Evolutionary conservation across 2,797 vertebrate species (phyloP), one percentile per base, ranked within the genome.

Genomic region (Selene dorsalis): DNA sequence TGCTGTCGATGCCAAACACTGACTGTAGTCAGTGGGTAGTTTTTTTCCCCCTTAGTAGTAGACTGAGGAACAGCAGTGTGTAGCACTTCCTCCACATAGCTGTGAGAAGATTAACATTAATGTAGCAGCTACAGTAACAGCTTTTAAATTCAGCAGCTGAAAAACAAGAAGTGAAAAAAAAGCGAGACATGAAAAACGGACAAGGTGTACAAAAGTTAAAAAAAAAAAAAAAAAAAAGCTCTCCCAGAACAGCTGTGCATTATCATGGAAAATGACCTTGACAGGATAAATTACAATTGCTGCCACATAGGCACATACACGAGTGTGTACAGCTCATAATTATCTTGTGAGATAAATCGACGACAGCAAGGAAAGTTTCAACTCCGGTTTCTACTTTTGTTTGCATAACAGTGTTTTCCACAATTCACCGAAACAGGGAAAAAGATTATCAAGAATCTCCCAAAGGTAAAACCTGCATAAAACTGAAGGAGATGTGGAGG

Each of bases 321-420:
- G 17, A 35, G 41, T 47, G 18, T 68, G 45, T 50, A 11, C 47
- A 41, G 66, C 26, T 52, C 32, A 9, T 8, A 67, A 66, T 69
- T 56, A 57, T 77, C 69, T 69, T 56, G 32, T 13, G 16, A 66
- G 32, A 72, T 58, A 64, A 78, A 78, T 67, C n/a, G 67, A 20
- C 52, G 14, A 68, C 66, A 70, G 22, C 50, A 59, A 12, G 38
- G 13, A 2, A 47, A 30, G 35, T 20, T 13, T 79, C 39, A 8
- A 39, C 26, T 28, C 28, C 38, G 30, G 35, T 73, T 71, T 39
- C 59, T 68, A 63, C 45, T 48, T 45, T 43, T 4, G 18, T 74
- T 56, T 81, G n/a, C 39, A 48, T 24, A 12, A 24, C n/a, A 20
- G 12, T 35, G 9, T 22, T 38, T 26, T 20, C 35, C 62, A 53